Evolutionary conservation across 2,888 invertebrate species (phyloP).

Genomic region (Phaedon cochleariae): DNA sequence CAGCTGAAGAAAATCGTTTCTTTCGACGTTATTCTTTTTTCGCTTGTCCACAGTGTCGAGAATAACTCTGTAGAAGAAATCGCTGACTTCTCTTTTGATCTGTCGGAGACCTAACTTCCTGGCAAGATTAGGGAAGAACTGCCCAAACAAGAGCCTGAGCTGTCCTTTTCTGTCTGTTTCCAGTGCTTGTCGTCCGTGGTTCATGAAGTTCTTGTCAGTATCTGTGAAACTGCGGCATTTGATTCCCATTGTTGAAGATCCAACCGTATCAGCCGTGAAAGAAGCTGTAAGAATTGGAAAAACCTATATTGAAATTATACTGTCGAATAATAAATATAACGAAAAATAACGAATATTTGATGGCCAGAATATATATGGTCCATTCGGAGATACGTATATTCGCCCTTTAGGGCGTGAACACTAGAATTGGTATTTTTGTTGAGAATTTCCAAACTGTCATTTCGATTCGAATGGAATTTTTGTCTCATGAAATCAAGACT

Average conservation of each 20-base stretch:
- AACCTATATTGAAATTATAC: not conserved
- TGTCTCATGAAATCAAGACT: too few species aligned
- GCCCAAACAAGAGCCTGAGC: slow-evolving; percentile 3
- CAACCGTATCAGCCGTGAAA: slow-evolving; percentile 8
- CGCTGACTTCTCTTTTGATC: slow-evolving; percentile 36
- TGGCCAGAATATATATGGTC: too few species aligned
- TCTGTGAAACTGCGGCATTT: slow-evolving; percentile 15
- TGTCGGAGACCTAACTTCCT: slow-evolving; percentile 4
- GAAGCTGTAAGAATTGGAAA: not conserved
- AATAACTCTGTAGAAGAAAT: slow-evolving; percentile 62
- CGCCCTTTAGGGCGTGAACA: too few species aligned
- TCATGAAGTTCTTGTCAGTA: slow-evolving; percentile 15
- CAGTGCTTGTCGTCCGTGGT: slow-evolving; percentile 2
- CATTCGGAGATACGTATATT: too few species aligned
- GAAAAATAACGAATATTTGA: too few species aligned
- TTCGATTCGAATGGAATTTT: too few species aligned
- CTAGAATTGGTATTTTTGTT: too few species aligned
- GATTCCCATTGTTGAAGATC: slow-evolving; percentile 6
- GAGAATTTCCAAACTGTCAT: too few species aligned
- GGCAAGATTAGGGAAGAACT: not conserved
- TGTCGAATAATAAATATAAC: too few species aligned
- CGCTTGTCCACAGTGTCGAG: slow-evolving; percentile 60
- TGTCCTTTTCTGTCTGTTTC: slow-evolving; percentile 10
- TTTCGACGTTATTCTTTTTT: slow-evolving; percentile 58
- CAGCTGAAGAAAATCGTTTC: slow-evolving; percentile 67